Evolutionary conservation across 2,113 vertebrate genomes (phyloP).

Genomic region (Cervus canadensis): DNA sequence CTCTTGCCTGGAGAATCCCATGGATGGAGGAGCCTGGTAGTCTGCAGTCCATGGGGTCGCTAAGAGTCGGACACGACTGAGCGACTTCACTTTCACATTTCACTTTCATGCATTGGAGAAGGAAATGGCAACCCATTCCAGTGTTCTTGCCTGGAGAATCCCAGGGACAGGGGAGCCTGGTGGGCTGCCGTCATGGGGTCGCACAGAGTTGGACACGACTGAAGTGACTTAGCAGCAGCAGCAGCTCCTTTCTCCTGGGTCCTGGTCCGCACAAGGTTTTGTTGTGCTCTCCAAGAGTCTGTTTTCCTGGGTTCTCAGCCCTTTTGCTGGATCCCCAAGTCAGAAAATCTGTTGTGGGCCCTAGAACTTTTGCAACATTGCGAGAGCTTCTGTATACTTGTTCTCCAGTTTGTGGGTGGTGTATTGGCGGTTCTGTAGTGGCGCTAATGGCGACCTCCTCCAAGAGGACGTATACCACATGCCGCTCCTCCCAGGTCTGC

Average conservation of each 20-base stretch:
- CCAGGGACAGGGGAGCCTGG: not conserved
- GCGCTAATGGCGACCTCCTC: not conserved
- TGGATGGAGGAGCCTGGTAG: not conserved
- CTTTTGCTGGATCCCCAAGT: not conserved
- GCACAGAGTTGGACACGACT: fast-evolving
- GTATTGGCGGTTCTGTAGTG: not conserved
- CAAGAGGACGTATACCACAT: not conserved
- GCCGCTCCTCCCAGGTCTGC: not conserved
- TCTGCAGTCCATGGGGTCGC: not conserved
- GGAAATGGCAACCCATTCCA: not conserved
- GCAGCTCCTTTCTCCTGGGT: not conserved
- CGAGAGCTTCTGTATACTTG: not conserved
- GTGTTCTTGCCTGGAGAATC: not conserved
- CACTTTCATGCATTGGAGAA: not conserved
- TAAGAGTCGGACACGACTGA: too few species aligned
- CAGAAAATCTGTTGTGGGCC: not conserved
- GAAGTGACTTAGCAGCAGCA: not conserved
- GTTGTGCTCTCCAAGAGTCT: not conserved
- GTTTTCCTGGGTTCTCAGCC: not conserved
- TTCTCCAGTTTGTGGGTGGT: not conserved
- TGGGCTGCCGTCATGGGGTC: not conserved
- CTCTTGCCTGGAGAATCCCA: not conserved
- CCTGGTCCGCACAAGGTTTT: not conserved
- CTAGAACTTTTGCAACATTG: not conserved
- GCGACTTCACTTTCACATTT: too few species aligned